Evolutionary conservation across 2,797 vertebrate species (phyloP), one percentile per base, ranked within the genome.

Genomic region (Chromobotia macracanthus): DNA sequence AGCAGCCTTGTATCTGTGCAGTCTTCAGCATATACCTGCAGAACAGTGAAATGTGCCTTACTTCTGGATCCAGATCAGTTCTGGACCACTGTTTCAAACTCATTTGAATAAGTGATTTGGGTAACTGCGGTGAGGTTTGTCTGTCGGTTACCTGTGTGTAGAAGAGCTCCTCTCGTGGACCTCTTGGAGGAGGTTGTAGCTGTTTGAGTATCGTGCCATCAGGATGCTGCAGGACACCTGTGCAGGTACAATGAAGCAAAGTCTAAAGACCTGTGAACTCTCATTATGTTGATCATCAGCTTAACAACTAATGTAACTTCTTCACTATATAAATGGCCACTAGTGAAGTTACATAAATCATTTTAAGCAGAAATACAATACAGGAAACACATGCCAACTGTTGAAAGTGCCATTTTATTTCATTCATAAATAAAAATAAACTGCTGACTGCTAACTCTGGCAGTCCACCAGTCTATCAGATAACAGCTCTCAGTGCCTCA

Each of bases 151-250:
- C 95, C 94, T 93, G 94, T 81, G 86, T 94, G 89, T 96, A 96
- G 89, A 96, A 96, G 23, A 95, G 92, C 84, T 94, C 89, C 87
- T 96, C 95, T 86, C 95, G 92, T 41, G 94, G 94, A 67, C 95
- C 95, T 50, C 95, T 92, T n/a, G 95, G 95, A 50, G 95, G 94
- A n/a, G 95, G 94, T 80, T 96, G 95, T 72, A 96, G 75, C 82
- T 96, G 95, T 86, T 96, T 96, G 83, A 96, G 88, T 76, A 96
- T 94, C 16, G 95, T 95, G 80, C 95, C 95, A 82, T 96, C 95
- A 13, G 94, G 95, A 89, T 96, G 95, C 80, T 96, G 94, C 80
- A 96, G 80, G 70, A 96, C 95, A 75, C 95, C 95, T 96, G 81
- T 66, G 19, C 18, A 73, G 48, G 56, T 56, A 68, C 46, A 82